Evolutionary conservation across 1,140 invertebrate species (phyloP), one percentile per base, ranked within the genome.

Genomic region (Zaprionus vittiger): DNA sequence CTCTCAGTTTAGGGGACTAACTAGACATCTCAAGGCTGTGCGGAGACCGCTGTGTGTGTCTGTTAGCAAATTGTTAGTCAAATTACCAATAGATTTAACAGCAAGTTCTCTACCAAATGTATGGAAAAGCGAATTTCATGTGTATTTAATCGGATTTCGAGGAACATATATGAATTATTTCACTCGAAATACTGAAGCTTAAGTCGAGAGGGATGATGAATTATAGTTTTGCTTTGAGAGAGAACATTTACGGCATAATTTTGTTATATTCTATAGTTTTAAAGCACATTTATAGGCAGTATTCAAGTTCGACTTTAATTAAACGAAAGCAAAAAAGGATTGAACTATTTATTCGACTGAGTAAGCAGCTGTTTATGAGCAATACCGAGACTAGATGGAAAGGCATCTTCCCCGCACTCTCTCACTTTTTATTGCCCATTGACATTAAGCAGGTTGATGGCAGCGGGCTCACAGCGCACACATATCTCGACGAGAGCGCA

Each of bases 361-460:
- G 1, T 47, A 47, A n/a, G 22, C 54, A 28, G 26, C 54, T 56
- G 24, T 26, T 56, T 26, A 56, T 56, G 54, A 15, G 15, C 26
- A n/a, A 28, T 28, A 56, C 54, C 26, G 7, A 28, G 9, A 52
- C 6, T 1, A 11, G n/a, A 11, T 4, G 26, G 2, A 7, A 57
- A 37, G 79, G 56, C 65, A 57, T 56, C 52, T 4, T 3, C 41
- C 22, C 24, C 26, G 4, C 65, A 60, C 49, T 77, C 81, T 49
- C 73, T 61, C 63, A 67, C 80, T 70, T 84, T 81, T 84, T 81
- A 78, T 81, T 80, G 82, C 74, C 74, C 67, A 84, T 85, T 84
- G 81, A 78, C 78, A 81, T 67, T 73, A 79, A 71, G 22, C 68
- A 81, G 81, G 64, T 49, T 56, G 81, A 73, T 80, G 52, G 41